Conservation (phyloP, 2,797 vertebrate genomes). For the Poeciliopsis presidionis region DNA sequence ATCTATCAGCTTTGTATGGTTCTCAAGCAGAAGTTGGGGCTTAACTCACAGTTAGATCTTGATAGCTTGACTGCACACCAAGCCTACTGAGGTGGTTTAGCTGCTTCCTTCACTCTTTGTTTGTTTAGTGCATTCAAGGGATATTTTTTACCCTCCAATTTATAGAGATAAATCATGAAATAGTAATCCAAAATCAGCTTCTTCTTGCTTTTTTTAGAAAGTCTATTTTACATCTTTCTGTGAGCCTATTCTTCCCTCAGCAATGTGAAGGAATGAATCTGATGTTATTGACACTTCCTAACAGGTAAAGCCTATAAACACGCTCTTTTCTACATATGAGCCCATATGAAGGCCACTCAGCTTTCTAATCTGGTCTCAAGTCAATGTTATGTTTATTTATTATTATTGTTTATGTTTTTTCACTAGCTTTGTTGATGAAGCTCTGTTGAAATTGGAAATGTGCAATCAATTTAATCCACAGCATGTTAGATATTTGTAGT, state of each 20-base stretch:
- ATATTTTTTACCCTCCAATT: background rate
- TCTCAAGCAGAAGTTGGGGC: constrained; percentile 54
- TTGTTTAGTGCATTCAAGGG: background rate
- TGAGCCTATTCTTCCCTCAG: background rate
- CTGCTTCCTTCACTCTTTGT: constrained; percentile 10
- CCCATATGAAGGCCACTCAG: constrained; percentile 52
- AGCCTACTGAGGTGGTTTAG: constrained; percentile 21
- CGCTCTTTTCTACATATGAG: constrained; percentile 29
- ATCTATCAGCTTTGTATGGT: constrained; percentile 70
- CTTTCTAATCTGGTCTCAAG: constrained; percentile 56
- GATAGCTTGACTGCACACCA: constrained; percentile 48
- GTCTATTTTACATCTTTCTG: background rate
- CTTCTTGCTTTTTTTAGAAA: background rate
- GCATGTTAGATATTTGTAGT: constrained; percentile 14
- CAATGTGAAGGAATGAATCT: constrained; percentile 17
- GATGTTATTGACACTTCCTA: constrained; percentile 16
- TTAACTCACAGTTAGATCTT: constrained; percentile 55
- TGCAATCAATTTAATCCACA: constrained; percentile 58
- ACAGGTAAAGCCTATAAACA: constrained; percentile 11
- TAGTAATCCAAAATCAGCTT: background rate
- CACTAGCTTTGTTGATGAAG: constrained; percentile 27
- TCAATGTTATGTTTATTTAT: constrained; percentile 31
- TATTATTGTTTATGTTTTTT: constrained; percentile 17
- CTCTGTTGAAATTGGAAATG: constrained; percentile 48
- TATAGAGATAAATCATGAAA: background rate